These are phyloP conservation scores for Lepidurus apus DNA, from an alignment of 1,140 invertebrate genomes.

Conservation along the genomic window DNA sequence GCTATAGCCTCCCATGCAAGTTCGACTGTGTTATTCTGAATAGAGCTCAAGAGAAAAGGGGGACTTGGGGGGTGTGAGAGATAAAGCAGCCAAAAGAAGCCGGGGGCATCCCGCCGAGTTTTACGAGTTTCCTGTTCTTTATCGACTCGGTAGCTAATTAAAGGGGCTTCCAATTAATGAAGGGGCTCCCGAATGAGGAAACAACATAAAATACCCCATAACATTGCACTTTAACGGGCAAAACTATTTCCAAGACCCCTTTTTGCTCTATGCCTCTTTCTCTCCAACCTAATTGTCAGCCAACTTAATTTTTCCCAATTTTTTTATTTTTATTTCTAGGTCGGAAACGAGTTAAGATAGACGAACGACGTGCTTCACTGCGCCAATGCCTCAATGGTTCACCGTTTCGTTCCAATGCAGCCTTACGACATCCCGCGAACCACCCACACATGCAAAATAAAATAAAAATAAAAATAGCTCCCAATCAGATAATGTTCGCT, in stretches of 20 bases:
- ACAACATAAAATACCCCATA: constrained; percentile 20
- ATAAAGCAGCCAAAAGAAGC: constrained; percentile 15
- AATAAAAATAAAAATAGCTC: no score
- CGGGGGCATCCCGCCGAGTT: constrained; percentile 19
- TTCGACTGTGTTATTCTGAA: constrained; percentile 17
- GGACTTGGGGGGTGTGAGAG: constrained; percentile 12
- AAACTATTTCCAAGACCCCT: background rate
- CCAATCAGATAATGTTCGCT: no score
- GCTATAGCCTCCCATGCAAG: background rate
- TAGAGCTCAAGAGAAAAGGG: background rate
- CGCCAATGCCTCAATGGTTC: no score
- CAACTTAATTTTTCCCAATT: background rate
- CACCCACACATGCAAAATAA: no score
- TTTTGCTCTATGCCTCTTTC: constrained; percentile 1
- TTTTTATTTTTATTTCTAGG: background rate
- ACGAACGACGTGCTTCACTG: background rate
- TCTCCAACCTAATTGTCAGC: background rate
- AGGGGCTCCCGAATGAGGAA: constrained; percentile 17
- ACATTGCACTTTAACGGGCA: background rate
- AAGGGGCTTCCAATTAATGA: constrained; percentile 21
- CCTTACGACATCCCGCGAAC: no score
- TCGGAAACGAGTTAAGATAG: background rate
- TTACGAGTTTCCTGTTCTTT: constrained; percentile 22
- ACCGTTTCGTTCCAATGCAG: no score
- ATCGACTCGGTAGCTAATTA: constrained; percentile 21